Evolutionary conservation across 1,140 invertebrate species (phyloP).

Genomic region (Drosophila tristis): DNA sequence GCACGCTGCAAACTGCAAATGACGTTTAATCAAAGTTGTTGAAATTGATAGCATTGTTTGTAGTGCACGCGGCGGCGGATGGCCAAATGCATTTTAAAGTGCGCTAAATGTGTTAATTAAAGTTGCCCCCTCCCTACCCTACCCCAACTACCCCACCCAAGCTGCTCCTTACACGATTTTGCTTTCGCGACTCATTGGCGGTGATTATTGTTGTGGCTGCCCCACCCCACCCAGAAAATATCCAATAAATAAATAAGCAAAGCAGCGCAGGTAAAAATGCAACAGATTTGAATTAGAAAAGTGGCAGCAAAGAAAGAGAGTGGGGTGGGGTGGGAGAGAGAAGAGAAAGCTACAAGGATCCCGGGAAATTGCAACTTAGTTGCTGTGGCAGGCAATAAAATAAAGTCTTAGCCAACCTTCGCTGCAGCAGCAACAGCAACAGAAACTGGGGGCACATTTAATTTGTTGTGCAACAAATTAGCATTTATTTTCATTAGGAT

Average conservation of each 20-base stretch:
- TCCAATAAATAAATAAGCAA: constrained; percentile 69
- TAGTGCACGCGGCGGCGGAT: constrained; percentile 43
- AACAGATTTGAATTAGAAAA: constrained; percentile 72
- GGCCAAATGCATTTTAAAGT: constrained; percentile 77
- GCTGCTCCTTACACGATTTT: constrained; percentile 34
- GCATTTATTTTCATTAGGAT: constrained; percentile 77
- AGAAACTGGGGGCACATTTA: constrained; percentile 61
- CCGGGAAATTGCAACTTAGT: constrained; percentile 67
- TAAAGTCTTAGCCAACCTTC: constrained; percentile 69
- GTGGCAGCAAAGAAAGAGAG: neutral
- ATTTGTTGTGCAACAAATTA: constrained; percentile 82
- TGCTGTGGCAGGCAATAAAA: constrained; percentile 75
- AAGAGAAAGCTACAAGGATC: constrained; percentile 31
- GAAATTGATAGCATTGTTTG: constrained; percentile 83
- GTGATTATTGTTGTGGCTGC: constrained; percentile 51
- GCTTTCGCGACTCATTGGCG: constrained; percentile 50
- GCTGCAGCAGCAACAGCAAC: constrained; percentile 1
- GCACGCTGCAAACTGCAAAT: constrained; percentile 67
- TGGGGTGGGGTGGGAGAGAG: neutral
- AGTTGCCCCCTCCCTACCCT: constrained; percentile 22
- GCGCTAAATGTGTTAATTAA: constrained; percentile 73
- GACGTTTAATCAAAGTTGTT: constrained; percentile 83
- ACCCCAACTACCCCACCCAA: no score
- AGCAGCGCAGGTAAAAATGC: constrained; percentile 36
- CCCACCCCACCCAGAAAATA: constrained; percentile 21